These are phyloP conservation scores for Callimico goeldii DNA, from an alignment of 2,797 vertebrate species.

Conservation along the genomic window DNA sequence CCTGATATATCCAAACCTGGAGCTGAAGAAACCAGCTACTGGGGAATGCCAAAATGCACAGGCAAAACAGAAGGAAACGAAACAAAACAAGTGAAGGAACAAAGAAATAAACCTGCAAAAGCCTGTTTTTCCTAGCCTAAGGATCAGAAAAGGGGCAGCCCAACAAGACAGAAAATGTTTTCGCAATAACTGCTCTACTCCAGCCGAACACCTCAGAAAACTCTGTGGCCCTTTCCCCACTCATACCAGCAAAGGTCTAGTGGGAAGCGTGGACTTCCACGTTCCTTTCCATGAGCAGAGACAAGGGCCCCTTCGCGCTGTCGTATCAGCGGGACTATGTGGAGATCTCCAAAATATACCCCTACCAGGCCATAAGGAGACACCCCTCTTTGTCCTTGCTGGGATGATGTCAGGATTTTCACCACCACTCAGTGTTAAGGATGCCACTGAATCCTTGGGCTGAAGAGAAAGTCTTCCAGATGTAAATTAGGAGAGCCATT, in stretches of 20 bases:
- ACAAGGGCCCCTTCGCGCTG: neutral
- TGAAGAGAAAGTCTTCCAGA: neutral
- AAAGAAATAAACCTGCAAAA: neutral
- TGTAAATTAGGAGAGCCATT: neutral
- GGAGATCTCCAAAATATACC: neutral
- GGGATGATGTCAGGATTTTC: neutral
- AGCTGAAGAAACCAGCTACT: neutral
- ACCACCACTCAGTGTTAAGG: neutral
- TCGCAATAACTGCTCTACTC: neutral
- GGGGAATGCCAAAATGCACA: neutral
- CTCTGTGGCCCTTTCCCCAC: neutral
- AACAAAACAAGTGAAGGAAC: neutral
- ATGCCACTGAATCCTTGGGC: neutral
- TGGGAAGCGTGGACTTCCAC: neutral
- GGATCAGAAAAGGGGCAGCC: neutral
- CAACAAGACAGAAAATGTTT: neutral
- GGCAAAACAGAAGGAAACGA: neutral
- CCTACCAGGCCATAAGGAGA: neutral
- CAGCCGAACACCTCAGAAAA: neutral
- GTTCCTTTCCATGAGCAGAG: neutral
- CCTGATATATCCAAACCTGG: neutral
- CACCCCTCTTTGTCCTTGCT: neutral
- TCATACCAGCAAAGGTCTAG: neutral
- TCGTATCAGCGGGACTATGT: neutral
- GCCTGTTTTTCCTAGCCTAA: neutral